A percentile compares a stretch with the other conserved stretches of the same genome.
Conservation (phyloP, 2,888 invertebrate species). For the Drosophila kanekoi region DNA sequence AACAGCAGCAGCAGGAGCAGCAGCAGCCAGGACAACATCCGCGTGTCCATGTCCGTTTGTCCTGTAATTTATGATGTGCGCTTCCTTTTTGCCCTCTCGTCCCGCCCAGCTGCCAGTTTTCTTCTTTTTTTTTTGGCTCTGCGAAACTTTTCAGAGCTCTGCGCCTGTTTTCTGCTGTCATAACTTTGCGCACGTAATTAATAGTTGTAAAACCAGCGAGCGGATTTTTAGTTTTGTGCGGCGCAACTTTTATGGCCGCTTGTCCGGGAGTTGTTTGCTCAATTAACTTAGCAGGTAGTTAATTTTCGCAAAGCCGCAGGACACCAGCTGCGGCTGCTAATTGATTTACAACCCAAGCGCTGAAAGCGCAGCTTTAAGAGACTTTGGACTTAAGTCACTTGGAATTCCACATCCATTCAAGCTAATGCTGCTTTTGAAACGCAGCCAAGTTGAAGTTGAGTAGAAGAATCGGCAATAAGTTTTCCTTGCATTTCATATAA, state of each 20-base stretch:
- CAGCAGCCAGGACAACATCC: slow-evolving; percentile 56
- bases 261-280: slow-evolving; percentile 74
- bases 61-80: slow-evolving; percentile 77
- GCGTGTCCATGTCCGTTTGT: slow-evolving; percentile 71
- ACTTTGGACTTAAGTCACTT: slow-evolving; percentile 25
- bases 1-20: slow-evolving; percentile 35
- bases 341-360: slow-evolving; percentile 65
- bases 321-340: slow-evolving; percentile 57
- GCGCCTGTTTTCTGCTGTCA: slow-evolving; percentile 83
- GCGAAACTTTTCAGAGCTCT: slow-evolving; percentile 37
- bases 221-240: slow-evolving; percentile 61
- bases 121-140: slow-evolving; percentile 53
- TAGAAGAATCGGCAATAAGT: slow-evolving; percentile 50
- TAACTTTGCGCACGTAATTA: slow-evolving; percentile 83
- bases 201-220: slow-evolving; percentile 77
- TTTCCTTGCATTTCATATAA: slow-evolving; percentile 50
- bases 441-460: slow-evolving; percentile 54
- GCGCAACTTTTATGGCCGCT: slow-evolving; percentile 68
- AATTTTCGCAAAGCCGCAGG: slow-evolving; percentile 76
- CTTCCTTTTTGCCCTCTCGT: slow-evolving; percentile 53
- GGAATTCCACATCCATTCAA: slow-evolving; percentile 28
- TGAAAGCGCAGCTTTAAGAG: slow-evolving; percentile 26
- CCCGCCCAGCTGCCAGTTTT: slow-evolving; percentile 46
- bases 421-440: slow-evolving; percentile 44
- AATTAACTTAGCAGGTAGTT: slow-evolving; percentile 85